Conservation (phyloP, 2,797 vertebrate genomes). For the Gobionotothen gibberifrons region DNA sequence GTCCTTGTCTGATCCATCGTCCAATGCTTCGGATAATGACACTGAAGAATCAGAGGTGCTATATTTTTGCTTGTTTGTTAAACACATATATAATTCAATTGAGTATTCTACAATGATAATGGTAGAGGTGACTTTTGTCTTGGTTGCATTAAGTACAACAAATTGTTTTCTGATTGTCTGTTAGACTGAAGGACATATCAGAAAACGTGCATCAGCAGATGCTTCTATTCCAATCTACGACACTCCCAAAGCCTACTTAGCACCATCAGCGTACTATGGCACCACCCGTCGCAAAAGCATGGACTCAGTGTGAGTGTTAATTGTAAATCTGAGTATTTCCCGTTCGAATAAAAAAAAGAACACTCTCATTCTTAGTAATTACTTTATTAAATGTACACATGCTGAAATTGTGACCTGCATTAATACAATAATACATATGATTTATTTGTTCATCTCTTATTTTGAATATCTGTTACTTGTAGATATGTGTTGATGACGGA, state of each 20-base stretch:
- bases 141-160: neutral
- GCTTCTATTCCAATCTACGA: slow-evolving; percentile 55
- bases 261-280: accelerated
- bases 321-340: neutral
- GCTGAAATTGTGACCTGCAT: neutral
- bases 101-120: neutral
- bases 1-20: slow-evolving; percentile 60
- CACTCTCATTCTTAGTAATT: neutral
- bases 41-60: slow-evolving; percentile 31
- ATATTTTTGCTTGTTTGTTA: neutral
- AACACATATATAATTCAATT: neutral
- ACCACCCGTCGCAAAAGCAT: neutral
- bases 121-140: neutral
- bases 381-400: neutral
- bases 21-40: neutral
- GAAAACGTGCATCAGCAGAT: slow-evolving; percentile 54
- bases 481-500: slow-evolving; percentile 57
- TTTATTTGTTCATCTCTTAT: neutral
- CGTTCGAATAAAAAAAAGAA: neutral
- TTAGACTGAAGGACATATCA: neutral
- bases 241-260: slow-evolving; percentile 27
- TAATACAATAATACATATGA: neutral
- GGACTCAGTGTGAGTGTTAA: slow-evolving; percentile 69
- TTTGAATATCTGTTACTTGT: slow-evolving; percentile 1
- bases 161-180: slow-evolving; percentile 23